Percentiles rank a stretch among this genome's conserved stretches.
Evolutionary conservation across 2,113 vertebrate species (phyloP).

Genomic region (Ammodytes dubius): DNA sequence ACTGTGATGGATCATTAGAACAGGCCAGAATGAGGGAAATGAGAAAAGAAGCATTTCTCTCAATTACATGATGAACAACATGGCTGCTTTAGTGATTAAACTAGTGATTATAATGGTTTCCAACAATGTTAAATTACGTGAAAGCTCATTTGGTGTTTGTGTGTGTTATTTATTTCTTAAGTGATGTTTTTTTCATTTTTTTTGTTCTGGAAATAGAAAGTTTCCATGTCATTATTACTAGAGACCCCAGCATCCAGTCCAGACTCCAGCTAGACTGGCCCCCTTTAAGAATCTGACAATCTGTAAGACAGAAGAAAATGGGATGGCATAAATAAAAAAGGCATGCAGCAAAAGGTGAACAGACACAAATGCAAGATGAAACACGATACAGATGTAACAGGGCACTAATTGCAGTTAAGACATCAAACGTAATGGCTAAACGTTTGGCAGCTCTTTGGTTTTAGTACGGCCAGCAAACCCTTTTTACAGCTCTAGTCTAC

Average conservation of each 20-base stretch:
- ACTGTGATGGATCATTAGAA: slow-evolving; percentile 25
- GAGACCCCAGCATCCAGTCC: slow-evolving; percentile 91
- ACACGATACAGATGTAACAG: slow-evolving; percentile 38
- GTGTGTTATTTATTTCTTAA: slow-evolving; percentile 63
- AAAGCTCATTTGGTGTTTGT: slow-evolving; percentile 56
- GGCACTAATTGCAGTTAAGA: slow-evolving; percentile 22
- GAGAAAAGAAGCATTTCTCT: slow-evolving; percentile 63
- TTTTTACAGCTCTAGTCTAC: not conserved
- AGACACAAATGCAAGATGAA: slow-evolving; percentile 75
- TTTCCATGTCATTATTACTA: slow-evolving; percentile 85
- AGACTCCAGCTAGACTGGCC: slow-evolving; percentile 92
- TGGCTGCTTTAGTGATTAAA: slow-evolving; percentile 74
- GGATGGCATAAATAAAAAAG: slow-evolving; percentile 84
- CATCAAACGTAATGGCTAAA: slow-evolving; percentile 17
- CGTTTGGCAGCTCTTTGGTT: slow-evolving; percentile 8
- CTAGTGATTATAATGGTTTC: slow-evolving; percentile 51
- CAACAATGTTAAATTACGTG: slow-evolving; percentile 55
- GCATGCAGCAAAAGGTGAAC: slow-evolving; percentile 81
- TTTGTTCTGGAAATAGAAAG: slow-evolving; percentile 76
- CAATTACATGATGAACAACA: slow-evolving; percentile 65
- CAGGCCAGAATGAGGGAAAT: slow-evolving; percentile 43
- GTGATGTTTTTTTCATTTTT: slow-evolving; percentile 72
- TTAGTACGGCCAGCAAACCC: slow-evolving; percentile 35
- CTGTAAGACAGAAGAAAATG: slow-evolving; percentile 93
- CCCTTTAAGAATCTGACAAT: slow-evolving; percentile 95